Percentiles rank a stretch among this genome's conserved stretches.
phyloP scores from a whole-genome alignment of 2,113 vertebrate species.

The Lonchura striata region DNA sequence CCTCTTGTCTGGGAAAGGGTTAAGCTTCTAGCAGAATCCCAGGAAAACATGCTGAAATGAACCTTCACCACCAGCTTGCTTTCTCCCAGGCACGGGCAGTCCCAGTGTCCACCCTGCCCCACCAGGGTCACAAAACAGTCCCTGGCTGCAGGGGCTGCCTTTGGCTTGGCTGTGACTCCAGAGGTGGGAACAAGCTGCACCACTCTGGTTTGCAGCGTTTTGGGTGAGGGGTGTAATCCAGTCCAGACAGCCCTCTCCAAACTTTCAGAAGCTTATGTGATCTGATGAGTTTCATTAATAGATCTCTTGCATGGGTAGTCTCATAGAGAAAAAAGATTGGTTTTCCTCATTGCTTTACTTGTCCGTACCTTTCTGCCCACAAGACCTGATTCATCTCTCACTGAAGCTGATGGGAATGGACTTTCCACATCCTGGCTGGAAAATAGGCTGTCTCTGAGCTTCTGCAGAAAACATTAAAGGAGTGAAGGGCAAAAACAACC shows the following conservation, averaged over 20 bases:
- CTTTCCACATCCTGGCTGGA: not conserved
- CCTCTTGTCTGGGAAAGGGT: not conserved
- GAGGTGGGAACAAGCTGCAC: accelerated
- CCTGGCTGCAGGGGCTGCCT: accelerated
- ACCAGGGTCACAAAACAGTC: not conserved
- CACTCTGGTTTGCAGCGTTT: not conserved
- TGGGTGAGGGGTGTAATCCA: not conserved
- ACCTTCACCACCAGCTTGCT: not conserved
- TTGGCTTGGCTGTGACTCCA: not conserved
- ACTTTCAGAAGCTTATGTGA: not conserved
- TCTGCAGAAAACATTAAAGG: not conserved
- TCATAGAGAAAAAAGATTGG: not conserved
- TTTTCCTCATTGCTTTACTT: not conserved
- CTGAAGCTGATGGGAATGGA: not conserved
- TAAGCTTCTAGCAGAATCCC: not conserved
- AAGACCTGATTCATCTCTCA: not conserved
- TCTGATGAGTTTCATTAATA: not conserved
- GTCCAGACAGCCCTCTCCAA: not conserved
- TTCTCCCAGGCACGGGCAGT: not conserved
- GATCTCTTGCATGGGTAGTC: not conserved
- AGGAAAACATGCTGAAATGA: not conserved
- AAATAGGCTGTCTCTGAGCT: not conserved
- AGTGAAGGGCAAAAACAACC: not conserved
- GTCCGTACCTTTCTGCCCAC: not conserved
- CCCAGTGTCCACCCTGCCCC: accelerated